Conservation (phyloP, 2,113 vertebrate genomes). For the Paradisaea rubra region DNA sequence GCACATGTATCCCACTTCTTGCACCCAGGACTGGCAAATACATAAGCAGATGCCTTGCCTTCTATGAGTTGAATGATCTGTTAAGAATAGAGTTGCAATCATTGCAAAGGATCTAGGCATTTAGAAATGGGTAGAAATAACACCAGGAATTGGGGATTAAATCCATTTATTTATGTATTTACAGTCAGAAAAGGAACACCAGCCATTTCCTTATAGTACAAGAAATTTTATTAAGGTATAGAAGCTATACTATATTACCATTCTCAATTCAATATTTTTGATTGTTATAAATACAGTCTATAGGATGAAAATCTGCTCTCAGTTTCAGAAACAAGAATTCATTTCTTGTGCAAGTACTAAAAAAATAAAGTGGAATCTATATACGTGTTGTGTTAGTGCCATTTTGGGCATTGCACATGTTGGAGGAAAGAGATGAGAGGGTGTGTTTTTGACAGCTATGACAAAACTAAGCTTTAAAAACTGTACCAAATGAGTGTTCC, state of each 20-base stretch:
- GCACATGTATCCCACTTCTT: constrained; percentile 98
- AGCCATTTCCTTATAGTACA: not conserved
- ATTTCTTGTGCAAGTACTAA: not conserved
- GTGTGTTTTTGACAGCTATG: not conserved
- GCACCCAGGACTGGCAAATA: constrained; percentile 94
- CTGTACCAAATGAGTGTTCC: not conserved
- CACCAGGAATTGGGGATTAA: not conserved
- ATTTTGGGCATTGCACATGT: not conserved
- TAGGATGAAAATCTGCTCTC: not conserved
- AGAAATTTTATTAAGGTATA: not conserved
- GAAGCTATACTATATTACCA: not conserved
- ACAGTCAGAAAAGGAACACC: not conserved
- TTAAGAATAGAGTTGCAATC: not conserved
- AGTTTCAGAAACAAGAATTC: not conserved
- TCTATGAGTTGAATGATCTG: constrained; percentile 95
- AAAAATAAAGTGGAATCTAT: not conserved
- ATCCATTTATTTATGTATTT: not conserved
- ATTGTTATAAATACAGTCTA: not conserved
- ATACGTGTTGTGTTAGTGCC: not conserved
- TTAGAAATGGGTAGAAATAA: not conserved
- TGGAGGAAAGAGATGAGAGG: not conserved
- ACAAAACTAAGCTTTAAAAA: not conserved
- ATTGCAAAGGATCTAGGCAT: not conserved
- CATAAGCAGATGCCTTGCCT: constrained; percentile 92
- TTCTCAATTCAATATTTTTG: not conserved